phyloP scores from a whole-genome alignment of 1,140 invertebrate genomes.

The Mizuhopecten yessoensis region DNA sequence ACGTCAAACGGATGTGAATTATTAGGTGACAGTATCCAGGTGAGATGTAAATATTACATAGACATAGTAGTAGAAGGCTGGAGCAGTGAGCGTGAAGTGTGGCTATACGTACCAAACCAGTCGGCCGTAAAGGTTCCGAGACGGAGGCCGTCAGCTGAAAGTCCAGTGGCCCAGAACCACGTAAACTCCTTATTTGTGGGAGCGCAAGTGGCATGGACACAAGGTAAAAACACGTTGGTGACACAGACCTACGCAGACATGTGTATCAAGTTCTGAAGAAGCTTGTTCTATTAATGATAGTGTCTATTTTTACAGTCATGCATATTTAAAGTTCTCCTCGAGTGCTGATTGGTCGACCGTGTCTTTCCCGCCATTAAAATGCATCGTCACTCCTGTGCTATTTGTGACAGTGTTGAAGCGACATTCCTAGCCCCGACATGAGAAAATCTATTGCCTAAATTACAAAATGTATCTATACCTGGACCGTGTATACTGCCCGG shows the following conservation, averaged over 20 bases:
- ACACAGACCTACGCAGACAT: constrained; percentile 42
- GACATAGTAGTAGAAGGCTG: background rate
- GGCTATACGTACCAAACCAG: constrained; percentile 30
- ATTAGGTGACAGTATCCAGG: background rate
- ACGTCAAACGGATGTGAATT: background rate
- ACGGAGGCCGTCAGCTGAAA: constrained; percentile 14
- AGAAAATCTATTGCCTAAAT: background rate
- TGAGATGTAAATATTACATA: constrained; percentile 3
- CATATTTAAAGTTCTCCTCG: constrained; percentile 66
- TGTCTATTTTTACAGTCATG: constrained; percentile 67
- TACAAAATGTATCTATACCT: background rate
- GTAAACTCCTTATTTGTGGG: background rate
- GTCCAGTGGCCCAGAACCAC: constrained; percentile 30
- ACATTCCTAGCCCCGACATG: background rate
- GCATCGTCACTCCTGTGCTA: constrained; percentile 58
- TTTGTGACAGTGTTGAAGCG: constrained; percentile 24
- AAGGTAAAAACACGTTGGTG: background rate
- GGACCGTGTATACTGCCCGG: background rate
- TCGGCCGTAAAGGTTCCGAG: constrained; percentile 30
- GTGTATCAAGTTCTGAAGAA: constrained; percentile 56
- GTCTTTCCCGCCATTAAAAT: constrained; percentile 65
- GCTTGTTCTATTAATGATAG: constrained; percentile 62
- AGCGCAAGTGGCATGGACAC: background rate
- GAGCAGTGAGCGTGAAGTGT: constrained; percentile 33
- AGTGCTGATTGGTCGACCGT: constrained; percentile 66